A percentile compares a stretch with the other conserved stretches of the same genome.
Evolutionary conservation across 2,888 invertebrate species (phyloP).

Genomic region (Agelastica alni): DNA sequence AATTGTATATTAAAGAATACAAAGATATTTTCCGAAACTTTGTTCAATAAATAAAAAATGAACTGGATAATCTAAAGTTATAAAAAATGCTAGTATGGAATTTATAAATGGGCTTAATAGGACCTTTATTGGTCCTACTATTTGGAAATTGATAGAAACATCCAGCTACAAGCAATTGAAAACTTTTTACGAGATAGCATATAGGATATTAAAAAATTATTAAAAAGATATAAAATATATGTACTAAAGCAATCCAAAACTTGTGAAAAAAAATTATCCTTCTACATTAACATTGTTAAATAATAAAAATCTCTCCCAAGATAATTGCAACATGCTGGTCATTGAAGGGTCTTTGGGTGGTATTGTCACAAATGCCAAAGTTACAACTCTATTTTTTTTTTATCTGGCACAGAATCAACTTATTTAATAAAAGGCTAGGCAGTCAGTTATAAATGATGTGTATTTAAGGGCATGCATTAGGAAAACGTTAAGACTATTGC

Average conservation of each 20-base stretch:
- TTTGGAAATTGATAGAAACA: slow-evolving; percentile 59
- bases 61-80: slow-evolving; percentile 48
- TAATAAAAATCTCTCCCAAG: slow-evolving; percentile 52
- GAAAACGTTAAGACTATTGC: too few species aligned
- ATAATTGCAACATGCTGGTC: slow-evolving; percentile 59
- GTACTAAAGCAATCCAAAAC: slow-evolving; percentile 36
- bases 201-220: too few species aligned
- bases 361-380: too few species aligned
- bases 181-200: slow-evolving; percentile 58
- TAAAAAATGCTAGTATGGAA: slow-evolving; percentile 57
- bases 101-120: slow-evolving; percentile 59
- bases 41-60: slow-evolving; percentile 52
- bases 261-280: slow-evolving; percentile 43
- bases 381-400: too few species aligned
- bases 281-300: slow-evolving; percentile 52
- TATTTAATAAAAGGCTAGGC: too few species aligned
- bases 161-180: slow-evolving; percentile 59
- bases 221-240: too few species aligned
- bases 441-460: too few species aligned
- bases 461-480: too few species aligned
- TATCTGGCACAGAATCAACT: too few species aligned
- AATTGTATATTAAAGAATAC: slow-evolving; percentile 54
- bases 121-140: slow-evolving; percentile 58
- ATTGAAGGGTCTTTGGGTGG: slow-evolving; percentile 59
- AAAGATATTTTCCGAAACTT: slow-evolving; percentile 57